phyloP scores from a whole-genome alignment of 1,140 invertebrate species.

The Oppia nitens region DNA sequence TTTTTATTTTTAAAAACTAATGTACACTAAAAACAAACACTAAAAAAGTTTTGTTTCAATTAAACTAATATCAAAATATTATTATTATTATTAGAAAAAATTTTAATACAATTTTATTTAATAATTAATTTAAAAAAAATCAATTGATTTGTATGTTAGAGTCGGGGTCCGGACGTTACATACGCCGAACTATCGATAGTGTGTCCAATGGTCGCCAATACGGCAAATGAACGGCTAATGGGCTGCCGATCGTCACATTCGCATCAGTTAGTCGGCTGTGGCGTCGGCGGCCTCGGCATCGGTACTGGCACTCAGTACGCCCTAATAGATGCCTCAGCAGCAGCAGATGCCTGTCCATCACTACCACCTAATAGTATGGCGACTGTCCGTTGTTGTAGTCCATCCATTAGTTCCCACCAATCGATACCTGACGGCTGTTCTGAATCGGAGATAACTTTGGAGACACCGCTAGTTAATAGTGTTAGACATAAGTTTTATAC shows the following conservation, averaged over 20 bases:
- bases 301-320: neutral
- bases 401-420: neutral
- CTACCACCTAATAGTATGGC: neutral
- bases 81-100: no score
- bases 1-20: no score
- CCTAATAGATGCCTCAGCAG: neutral
- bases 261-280: no score
- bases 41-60: no score
- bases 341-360: neutral
- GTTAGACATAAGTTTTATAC: neutral
- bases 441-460: slow-evolving; percentile 6
- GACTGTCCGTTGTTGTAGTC: neutral
- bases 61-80: no score
- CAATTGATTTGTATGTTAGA: neutral
- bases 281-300: no score
- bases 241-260: neutral
- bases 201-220: no score
- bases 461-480: slow-evolving; percentile 7
- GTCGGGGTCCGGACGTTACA: neutral
- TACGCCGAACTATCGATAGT: neutral
- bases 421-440: slow-evolving; percentile 9
- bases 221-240: neutral
- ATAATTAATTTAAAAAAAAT: no score
- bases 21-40: no score
- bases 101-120: no score